Conservation (phyloP, 2,113 vertebrate genomes). For the Petrocephalus microphthalmus region DNA sequence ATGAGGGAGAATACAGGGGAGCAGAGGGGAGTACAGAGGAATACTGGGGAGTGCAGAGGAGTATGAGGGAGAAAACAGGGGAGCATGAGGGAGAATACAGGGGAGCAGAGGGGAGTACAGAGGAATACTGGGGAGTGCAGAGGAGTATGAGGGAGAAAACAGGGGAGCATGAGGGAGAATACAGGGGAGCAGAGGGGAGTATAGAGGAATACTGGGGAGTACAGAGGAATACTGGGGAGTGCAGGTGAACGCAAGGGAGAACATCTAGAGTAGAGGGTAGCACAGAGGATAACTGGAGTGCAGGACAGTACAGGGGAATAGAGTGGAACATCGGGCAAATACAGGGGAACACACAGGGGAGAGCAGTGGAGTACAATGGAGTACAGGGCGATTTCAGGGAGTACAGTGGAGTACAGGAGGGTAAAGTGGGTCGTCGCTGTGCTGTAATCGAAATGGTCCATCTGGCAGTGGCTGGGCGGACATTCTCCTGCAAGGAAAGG, state of each 20-base stretch:
- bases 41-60: background rate
- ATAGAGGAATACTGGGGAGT: background rate
- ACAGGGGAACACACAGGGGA: too few species aligned
- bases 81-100: background rate
- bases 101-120: background rate
- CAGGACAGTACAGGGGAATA: background rate
- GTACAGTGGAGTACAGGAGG: background rate
- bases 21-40: background rate
- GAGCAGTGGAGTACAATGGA: background rate
- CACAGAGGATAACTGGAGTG: background rate
- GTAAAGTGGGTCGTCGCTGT: background rate
- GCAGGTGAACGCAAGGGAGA: background rate
- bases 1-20: background rate
- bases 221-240: background rate
- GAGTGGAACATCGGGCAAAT: background rate
- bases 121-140: background rate
- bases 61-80: too few species aligned
- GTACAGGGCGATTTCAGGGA: background rate
- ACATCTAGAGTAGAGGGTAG: background rate
- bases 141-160: background rate
- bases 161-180: too few species aligned
- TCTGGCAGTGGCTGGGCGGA: background rate
- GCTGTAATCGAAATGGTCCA: background rate
- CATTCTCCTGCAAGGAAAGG: background rate
- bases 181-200: too few species aligned